Percentiles rank a stretch among this genome's conserved stretches.
phyloP scores from a whole-genome alignment of 64 coral and sea anemone species.

The Pocillopora verrucosa region DNA sequence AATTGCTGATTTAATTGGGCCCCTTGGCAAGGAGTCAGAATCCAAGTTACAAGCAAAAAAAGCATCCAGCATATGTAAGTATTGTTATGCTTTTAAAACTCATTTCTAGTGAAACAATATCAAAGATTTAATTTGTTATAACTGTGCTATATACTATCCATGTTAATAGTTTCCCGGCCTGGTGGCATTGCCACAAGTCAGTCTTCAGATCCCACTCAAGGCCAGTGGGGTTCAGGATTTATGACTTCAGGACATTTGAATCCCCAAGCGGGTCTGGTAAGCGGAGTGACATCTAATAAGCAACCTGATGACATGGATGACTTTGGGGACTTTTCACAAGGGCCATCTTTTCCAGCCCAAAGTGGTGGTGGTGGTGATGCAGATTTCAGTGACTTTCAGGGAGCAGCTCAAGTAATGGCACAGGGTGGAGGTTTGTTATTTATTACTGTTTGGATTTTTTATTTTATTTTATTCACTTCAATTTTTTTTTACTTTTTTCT shows the following conservation, averaged over 20 bases:
- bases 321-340: conserved; percentile 44
- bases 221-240: conserved; percentile 36
- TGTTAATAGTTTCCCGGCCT: conserved; percentile 13
- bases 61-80: conserved; percentile 28
- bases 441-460: background rate
- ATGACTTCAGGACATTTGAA: conserved; percentile 3
- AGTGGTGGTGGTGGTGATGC: background rate
- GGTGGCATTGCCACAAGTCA: conserved; percentile 1
- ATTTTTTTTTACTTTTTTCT: too few species aligned
- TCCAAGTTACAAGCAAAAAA: background rate
- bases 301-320: background rate
- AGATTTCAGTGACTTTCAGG: conserved; percentile 58
- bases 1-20: conserved; percentile 34
- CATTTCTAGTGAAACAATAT: too few species aligned
- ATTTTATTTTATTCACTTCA: background rate
- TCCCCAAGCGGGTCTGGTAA: background rate
- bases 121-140: background rate
- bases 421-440: conserved; percentile 25
- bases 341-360: conserved; percentile 4
- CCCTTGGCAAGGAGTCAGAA: conserved; percentile 9
- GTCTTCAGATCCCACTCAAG: background rate
- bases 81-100: background rate
- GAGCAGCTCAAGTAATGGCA: background rate
- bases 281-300: background rate
- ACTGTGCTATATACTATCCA: background rate